Percentiles rank a stretch among this genome's conserved stretches.
Evolutionary conservation across 2,113 vertebrate species (phyloP).

Genomic region (Paracanthobrama guichenoti): DNA sequence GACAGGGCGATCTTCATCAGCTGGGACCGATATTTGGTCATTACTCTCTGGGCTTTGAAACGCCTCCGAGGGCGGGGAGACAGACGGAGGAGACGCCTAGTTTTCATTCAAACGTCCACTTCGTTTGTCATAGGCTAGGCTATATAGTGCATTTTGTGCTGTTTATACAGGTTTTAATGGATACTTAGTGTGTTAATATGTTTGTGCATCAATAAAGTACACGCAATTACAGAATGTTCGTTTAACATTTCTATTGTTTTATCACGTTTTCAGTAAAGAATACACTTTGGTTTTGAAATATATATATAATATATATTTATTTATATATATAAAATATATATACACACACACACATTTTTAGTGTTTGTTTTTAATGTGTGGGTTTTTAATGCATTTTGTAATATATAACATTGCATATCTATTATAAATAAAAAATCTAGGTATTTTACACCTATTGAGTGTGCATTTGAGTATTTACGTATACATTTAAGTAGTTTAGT

Average conservation of each 20-base stretch:
- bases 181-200: not conserved
- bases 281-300: not conserved
- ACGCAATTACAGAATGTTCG: not conserved
- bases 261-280: not conserved
- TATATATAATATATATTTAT: no score
- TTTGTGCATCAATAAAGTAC: slow-evolving; percentile 1
- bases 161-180: not conserved
- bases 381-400: no score
- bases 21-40: slow-evolving; percentile 53
- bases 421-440: not conserved
- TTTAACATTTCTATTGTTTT: not conserved
- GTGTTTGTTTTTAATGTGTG: no score
- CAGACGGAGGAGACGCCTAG: slow-evolving; percentile 46
- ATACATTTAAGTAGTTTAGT: no score
- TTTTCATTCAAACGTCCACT: not conserved
- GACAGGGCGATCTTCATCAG: slow-evolving; percentile 54
- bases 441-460: not conserved
- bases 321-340: no score
- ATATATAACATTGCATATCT: not conserved
- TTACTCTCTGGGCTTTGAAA: slow-evolving; percentile 66
- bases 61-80: slow-evolving; percentile 68
- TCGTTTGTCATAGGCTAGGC: not conserved
- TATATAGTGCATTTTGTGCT: not conserved
- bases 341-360: no score
- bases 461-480: not conserved